phyloP scores from a whole-genome alignment of 2,113 vertebrate genomes.

The Takifugu flavidus region DNA sequence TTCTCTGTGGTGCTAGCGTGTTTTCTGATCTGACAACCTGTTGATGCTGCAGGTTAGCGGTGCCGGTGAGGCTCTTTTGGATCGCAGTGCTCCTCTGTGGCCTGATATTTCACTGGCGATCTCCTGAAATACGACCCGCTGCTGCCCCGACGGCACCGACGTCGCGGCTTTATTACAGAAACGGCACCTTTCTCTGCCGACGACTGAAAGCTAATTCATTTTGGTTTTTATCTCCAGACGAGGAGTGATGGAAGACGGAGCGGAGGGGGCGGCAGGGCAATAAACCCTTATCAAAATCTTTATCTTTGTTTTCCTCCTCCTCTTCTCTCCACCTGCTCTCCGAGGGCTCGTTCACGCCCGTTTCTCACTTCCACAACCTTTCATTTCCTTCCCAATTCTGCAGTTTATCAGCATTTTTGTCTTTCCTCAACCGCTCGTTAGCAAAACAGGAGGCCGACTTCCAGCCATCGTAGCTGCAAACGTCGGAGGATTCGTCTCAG shows the following conservation, averaged over 20 bases:
- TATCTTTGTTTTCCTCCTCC: slow-evolving; percentile 43
- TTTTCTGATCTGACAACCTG: slow-evolving; percentile 44
- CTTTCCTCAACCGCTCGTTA: too few species aligned
- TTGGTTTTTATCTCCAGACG: slow-evolving; percentile 34
- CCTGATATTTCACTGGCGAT: not conserved
- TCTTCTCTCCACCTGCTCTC: slow-evolving; percentile 35
- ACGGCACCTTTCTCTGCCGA: slow-evolving; percentile 40
- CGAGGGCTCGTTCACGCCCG: slow-evolving; percentile 44
- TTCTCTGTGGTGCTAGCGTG: slow-evolving; percentile 31
- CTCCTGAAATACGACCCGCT: slow-evolving; percentile 15
- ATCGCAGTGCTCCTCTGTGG: slow-evolving; percentile 4
- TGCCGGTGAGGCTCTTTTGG: not conserved
- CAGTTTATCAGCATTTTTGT: not conserved
- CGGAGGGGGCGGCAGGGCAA: slow-evolving; percentile 15
- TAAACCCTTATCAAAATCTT: slow-evolving; percentile 50
- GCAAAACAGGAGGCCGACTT: too few species aligned
- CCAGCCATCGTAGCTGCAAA: too few species aligned
- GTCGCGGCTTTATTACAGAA: slow-evolving; percentile 31
- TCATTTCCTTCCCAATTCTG: slow-evolving; percentile 26
- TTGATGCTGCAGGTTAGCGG: slow-evolving; percentile 17
- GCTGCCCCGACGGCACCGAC: slow-evolving; percentile 20
- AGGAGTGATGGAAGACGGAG: slow-evolving; percentile 12
- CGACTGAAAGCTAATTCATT: slow-evolving; percentile 41
- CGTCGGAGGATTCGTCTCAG: too few species aligned
- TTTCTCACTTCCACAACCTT: slow-evolving; percentile 39